Conservation (phyloP, 1,140 invertebrate genomes). For the Drosophila baimaii region DNA sequence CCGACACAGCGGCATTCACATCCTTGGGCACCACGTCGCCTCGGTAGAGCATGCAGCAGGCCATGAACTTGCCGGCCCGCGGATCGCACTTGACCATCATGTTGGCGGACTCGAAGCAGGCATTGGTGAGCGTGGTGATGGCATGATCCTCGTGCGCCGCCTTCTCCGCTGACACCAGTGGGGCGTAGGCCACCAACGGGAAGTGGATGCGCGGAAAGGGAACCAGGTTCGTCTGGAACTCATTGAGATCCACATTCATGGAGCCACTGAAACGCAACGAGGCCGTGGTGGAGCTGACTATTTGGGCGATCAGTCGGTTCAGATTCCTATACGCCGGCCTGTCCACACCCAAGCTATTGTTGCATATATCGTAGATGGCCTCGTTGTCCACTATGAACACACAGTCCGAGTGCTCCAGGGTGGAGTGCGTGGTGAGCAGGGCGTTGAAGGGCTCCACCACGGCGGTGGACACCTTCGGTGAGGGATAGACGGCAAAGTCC, state of each 20-base stretch:
- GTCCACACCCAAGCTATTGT: conserved; percentile 89
- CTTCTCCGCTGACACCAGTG: conserved; percentile 88
- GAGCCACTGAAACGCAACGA: conserved; percentile 93
- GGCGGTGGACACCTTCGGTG: conserved; percentile 91
- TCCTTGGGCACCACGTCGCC: conserved; percentile 93
- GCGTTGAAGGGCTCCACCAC: conserved; percentile 96
- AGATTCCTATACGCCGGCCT: conserved; percentile 91
- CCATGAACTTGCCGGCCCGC: conserved; percentile 89
- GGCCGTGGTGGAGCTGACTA: conserved; percentile 90
- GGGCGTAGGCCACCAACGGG: conserved; percentile 92
- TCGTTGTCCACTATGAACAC: conserved; percentile 94
- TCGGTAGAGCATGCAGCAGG: conserved; percentile 90
- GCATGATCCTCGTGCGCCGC: conserved; percentile 89
- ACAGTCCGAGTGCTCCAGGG: conserved; percentile 91
- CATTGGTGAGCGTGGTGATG: conserved; percentile 90
- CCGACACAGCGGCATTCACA: conserved; percentile 92
- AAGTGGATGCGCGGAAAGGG: conserved; percentile 91
- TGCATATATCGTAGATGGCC: conserved; percentile 93
- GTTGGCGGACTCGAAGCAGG: conserved; percentile 91
- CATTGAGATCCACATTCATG: conserved; percentile 92
- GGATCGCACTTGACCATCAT: conserved; percentile 93
- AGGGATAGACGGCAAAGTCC: conserved; percentile 90
- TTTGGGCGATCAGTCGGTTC: conserved; percentile 90
- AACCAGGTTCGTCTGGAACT: conserved; percentile 91
- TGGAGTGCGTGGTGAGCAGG: conserved; percentile 91